phyloP scores from a whole-genome alignment of 2,113 vertebrate genomes.

The Lagenorhynchus albirostris region DNA sequence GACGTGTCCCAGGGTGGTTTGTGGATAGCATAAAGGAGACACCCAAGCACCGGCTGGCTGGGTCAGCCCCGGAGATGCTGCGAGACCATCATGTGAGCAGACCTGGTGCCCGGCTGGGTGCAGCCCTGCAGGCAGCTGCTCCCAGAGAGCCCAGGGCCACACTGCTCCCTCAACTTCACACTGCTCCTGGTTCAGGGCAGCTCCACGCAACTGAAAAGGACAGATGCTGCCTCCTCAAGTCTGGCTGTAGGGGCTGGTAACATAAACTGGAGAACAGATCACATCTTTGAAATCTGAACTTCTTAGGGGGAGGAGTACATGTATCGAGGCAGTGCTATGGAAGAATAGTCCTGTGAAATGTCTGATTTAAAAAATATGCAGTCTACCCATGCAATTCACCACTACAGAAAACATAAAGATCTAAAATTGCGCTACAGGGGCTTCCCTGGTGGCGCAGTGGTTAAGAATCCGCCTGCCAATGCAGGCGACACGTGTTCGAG shows the following conservation, averaged over 20 bases:
- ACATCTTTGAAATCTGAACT: background rate
- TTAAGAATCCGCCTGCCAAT: no score
- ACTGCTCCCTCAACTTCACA: background rate
- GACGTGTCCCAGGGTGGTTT: background rate
- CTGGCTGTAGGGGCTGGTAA: background rate
- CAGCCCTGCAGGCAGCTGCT: background rate
- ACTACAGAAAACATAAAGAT: background rate
- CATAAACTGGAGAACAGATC: background rate
- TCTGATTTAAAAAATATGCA: background rate
- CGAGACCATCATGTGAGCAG: rapidly evolving
- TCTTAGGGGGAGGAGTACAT: background rate
- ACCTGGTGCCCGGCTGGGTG: rapidly evolving
- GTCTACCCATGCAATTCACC: background rate
- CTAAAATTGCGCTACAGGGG: background rate
- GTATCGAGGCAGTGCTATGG: background rate
- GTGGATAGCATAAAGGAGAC: background rate
- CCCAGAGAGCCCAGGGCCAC: no score
- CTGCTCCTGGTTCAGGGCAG: background rate
- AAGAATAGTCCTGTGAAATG: background rate
- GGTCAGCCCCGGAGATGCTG: background rate
- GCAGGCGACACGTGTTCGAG: no score
- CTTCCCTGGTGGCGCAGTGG: no score
- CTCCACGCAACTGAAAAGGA: background rate
- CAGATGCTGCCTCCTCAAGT: background rate
- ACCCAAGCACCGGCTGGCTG: rapidly evolving